These are phyloP conservation scores for Miltochrista miniata DNA, from an alignment of 2,888 invertebrate species.

Conservation along the genomic window DNA sequence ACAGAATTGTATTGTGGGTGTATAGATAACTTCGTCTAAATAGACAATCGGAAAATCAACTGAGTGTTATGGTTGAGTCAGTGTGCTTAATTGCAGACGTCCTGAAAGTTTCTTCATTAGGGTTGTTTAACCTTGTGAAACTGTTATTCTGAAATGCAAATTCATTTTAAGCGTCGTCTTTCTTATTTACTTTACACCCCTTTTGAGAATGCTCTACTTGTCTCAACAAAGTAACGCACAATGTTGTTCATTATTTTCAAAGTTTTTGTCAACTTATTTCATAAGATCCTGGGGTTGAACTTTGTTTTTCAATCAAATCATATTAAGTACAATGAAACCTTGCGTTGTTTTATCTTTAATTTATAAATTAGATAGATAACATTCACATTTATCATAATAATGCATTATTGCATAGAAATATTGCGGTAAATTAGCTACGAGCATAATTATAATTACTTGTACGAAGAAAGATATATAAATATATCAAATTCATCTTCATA, in stretches of 20 bases:
- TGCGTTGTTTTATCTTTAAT: too few species aligned
- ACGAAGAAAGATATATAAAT: too few species aligned
- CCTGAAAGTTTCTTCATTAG: constrained; percentile 57
- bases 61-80: constrained; percentile 39
- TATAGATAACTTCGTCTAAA: constrained; percentile 15
- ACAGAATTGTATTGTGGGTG: background rate
- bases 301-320: background rate
- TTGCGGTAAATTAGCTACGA: too few species aligned
- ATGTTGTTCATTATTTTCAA: background rate
- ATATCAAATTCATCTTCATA: too few species aligned
- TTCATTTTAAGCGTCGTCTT: constrained; percentile 30
- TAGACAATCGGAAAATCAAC: constrained; percentile 28
- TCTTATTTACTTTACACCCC: constrained; percentile 5
- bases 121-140: constrained; percentile 49
- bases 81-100: constrained; percentile 47
- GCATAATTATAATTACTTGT: constrained; percentile 1
- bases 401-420: too few species aligned
- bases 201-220: background rate
- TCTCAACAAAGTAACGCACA: background rate
- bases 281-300: background rate
- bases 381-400: too few species aligned
- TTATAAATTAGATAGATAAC: too few species aligned
- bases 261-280: background rate
- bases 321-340: too few species aligned
- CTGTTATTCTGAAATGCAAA: constrained; percentile 40